These are phyloP conservation scores for Anser cygnoides DNA, from an alignment of 2,113 vertebrate genomes.

Conservation along the genomic window DNA sequence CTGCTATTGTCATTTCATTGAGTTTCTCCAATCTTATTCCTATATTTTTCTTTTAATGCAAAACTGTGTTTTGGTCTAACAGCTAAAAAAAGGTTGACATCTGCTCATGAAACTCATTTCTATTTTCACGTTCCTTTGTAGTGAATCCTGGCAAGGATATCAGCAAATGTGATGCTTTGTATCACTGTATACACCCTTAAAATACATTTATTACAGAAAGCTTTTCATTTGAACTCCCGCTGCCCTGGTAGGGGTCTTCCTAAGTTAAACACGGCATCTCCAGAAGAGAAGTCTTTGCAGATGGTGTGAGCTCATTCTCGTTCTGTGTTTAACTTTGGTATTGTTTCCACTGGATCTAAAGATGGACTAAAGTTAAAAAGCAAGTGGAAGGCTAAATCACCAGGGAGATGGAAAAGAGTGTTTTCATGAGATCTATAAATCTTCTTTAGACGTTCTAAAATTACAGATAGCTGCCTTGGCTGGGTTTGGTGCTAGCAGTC, in stretches of 20 bases:
- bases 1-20: neutral
- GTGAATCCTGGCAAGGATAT: neutral
- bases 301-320: slow-evolving; percentile 36
- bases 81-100: neutral
- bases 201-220: neutral
- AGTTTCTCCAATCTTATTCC: neutral
- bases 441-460: neutral
- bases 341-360: slow-evolving; percentile 40
- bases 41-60: neutral
- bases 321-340: neutral
- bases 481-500: neutral
- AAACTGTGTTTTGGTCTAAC: neutral
- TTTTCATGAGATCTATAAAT: slow-evolving; percentile 24
- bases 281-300: slow-evolving; percentile 29
- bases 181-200: neutral
- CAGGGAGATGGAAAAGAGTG: neutral
- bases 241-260: slow-evolving; percentile 9
- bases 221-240: neutral
- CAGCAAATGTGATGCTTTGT: neutral
- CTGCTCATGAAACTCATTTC: neutral
- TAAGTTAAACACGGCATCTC: neutral
- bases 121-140: neutral
- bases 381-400: neutral
- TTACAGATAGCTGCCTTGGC: neutral
- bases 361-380: slow-evolving; percentile 39